Percentiles rank a stretch among this genome's conserved stretches.
Conservation (phyloP, 2,113 vertebrate species). For the Erythrolamprus reginae region DNA sequence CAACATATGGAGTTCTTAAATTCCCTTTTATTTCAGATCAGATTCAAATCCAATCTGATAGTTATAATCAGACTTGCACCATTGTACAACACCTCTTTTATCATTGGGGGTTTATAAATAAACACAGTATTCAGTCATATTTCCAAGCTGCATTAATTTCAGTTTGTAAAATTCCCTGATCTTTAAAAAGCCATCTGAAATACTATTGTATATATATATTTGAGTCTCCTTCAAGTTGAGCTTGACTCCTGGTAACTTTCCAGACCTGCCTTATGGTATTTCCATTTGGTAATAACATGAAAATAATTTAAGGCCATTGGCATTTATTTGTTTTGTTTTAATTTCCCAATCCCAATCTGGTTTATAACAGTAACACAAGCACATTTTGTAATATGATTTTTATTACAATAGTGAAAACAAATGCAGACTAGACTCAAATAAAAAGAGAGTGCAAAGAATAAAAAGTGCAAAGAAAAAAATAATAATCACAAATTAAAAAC, state of each 20-base stretch:
- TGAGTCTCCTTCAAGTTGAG: background rate
- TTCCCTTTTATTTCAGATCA: background rate
- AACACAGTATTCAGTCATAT: background rate
- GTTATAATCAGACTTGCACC: background rate
- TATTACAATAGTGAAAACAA: background rate
- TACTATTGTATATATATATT: background rate
- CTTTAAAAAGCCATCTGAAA: background rate
- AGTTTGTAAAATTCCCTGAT: background rate
- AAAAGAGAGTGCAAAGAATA: background rate
- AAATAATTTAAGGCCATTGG: background rate
- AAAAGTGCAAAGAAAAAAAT: background rate
- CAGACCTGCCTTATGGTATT: background rate
- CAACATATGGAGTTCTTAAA: background rate
- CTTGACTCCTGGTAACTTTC: background rate
- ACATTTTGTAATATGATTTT: background rate
- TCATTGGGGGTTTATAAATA: background rate
- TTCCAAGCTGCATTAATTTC: background rate
- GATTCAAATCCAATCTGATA: background rate
- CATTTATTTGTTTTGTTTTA: background rate
- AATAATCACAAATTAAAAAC: background rate
- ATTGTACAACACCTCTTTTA: background rate
- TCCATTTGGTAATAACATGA: background rate
- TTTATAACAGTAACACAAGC: background rate
- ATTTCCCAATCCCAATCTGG: background rate
- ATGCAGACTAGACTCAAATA: background rate